phyloP scores from a whole-genome alignment of 2,888 invertebrate genomes.

The Eilema caniola region DNA sequence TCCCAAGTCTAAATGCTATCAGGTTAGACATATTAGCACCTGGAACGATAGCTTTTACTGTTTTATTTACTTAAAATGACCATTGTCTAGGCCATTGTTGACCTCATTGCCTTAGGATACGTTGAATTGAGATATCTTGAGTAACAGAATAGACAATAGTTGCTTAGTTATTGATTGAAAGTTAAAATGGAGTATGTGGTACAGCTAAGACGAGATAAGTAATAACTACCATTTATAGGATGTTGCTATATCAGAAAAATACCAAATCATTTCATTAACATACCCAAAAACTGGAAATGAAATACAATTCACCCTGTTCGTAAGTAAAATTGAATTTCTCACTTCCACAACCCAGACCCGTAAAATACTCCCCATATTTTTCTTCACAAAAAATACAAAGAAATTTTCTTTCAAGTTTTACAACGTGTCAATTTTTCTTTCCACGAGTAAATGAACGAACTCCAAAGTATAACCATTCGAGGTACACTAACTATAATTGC shows the following conservation, averaged over 20 bases:
- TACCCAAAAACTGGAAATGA: neutral
- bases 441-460: slow-evolving; percentile 54
- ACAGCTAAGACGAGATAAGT: neutral
- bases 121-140: no score
- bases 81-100: no score
- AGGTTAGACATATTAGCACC: neutral
- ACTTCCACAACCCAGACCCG: neutral
- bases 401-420: slow-evolving; percentile 27
- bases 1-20: no score
- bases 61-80: no score
- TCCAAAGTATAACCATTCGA: slow-evolving; percentile 70
- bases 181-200: no score
- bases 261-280: neutral
- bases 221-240: no score
- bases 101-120: no score
- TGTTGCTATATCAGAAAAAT: neutral
- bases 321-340: slow-evolving; percentile 9
- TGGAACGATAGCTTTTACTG: no score
- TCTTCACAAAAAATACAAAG: slow-evolving; percentile 19
- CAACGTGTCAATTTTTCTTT: slow-evolving; percentile 37
- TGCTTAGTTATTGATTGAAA: no score
- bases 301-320: neutral
- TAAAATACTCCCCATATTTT: slow-evolving; percentile 5
- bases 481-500: slow-evolving; percentile 83
- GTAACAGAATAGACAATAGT: no score